Conservation (phyloP, 2,797 vertebrate genomes). For the Microctenopoma steveboyesi region DNA sequence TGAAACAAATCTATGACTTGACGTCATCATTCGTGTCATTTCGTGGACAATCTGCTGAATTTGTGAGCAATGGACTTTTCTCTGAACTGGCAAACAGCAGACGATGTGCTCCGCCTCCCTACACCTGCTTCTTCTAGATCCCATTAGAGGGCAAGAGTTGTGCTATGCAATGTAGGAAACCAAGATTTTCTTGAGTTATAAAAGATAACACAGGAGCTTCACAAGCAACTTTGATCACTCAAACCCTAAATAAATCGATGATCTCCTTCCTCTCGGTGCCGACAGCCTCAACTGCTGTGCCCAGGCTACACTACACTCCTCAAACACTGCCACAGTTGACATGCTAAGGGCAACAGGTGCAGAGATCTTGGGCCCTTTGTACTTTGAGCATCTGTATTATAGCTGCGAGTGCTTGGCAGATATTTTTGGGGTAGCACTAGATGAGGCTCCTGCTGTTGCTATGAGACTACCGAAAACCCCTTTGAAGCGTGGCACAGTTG, state of each 20-base stretch:
- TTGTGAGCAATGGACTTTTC: not conserved
- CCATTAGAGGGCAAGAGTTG: not conserved
- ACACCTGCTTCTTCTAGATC: conserved; percentile 13
- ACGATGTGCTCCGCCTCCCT: conserved; percentile 2
- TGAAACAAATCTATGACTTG: not conserved
- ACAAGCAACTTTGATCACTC: conserved; percentile 43
- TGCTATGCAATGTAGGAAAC: conserved; percentile 2
- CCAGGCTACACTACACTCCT: conserved; percentile 29
- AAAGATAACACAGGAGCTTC: conserved; percentile 42
- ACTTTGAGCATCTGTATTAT: conserved; percentile 52
- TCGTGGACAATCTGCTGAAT: not conserved
- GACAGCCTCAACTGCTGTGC: conserved; percentile 31
- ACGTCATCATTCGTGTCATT: not conserved
- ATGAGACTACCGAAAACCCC: conserved; percentile 35
- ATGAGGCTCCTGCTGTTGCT: conserved; percentile 45
- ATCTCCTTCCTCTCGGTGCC: conserved; percentile 11
- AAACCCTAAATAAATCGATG: conserved; percentile 43
- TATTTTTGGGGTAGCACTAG: conserved; percentile 46
- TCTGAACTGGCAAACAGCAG: conserved; percentile 10
- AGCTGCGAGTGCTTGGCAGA: conserved; percentile 47
- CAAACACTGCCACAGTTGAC: conserved; percentile 38
- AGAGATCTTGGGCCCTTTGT: conserved; percentile 46
- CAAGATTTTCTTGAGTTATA: conserved; percentile 44
- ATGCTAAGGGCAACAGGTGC: conserved; percentile 49
- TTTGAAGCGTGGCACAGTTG: conserved; percentile 45